Conservation (phyloP, 2,888 invertebrate genomes). For the Phaonia tiefii region DNA sequence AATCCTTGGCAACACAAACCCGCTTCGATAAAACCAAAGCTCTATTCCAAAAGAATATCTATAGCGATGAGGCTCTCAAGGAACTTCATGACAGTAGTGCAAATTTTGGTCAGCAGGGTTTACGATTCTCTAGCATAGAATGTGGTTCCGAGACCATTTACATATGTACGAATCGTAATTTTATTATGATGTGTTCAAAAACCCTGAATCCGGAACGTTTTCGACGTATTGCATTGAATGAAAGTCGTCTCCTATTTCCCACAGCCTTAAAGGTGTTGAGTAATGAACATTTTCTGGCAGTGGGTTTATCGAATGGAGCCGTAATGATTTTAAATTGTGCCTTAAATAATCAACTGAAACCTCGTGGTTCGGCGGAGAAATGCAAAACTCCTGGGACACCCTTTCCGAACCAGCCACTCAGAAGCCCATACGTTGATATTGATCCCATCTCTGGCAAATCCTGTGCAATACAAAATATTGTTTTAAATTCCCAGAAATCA, state of each 20-base stretch:
- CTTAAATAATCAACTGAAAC: slow-evolving; percentile 56
- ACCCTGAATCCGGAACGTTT: slow-evolving; percentile 76
- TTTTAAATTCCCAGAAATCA: slow-evolving; percentile 64
- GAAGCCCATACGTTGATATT: slow-evolving; percentile 8
- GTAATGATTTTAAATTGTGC: slow-evolving; percentile 78
- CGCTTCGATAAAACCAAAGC: slow-evolving; percentile 78
- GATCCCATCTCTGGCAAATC: slow-evolving; percentile 77
- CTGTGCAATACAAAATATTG: slow-evolving; percentile 80
- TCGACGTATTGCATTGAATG: slow-evolving; percentile 75
- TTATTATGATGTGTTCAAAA: slow-evolving; percentile 77
- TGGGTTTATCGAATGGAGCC: slow-evolving; percentile 79
- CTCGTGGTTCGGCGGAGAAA: slow-evolving; percentile 42
- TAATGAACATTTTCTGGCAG: slow-evolving; percentile 76
- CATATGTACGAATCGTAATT: slow-evolving; percentile 79
- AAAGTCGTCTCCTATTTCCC: slow-evolving; percentile 77
- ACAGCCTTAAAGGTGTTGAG: slow-evolving; percentile 76
- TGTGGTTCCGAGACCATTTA: slow-evolving; percentile 76
- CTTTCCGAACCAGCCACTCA: background rate
- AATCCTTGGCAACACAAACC: slow-evolving; percentile 71
- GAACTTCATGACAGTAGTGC: slow-evolving; percentile 75
- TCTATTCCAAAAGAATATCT: slow-evolving; percentile 79
- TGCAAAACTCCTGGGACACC: slow-evolving; percentile 30
- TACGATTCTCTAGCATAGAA: slow-evolving; percentile 78
- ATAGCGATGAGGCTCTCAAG: slow-evolving; percentile 76
- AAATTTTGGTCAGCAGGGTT: slow-evolving; percentile 71